Conservation (phyloP, 2,797 vertebrate species). For the Salmo trutta region DNA sequence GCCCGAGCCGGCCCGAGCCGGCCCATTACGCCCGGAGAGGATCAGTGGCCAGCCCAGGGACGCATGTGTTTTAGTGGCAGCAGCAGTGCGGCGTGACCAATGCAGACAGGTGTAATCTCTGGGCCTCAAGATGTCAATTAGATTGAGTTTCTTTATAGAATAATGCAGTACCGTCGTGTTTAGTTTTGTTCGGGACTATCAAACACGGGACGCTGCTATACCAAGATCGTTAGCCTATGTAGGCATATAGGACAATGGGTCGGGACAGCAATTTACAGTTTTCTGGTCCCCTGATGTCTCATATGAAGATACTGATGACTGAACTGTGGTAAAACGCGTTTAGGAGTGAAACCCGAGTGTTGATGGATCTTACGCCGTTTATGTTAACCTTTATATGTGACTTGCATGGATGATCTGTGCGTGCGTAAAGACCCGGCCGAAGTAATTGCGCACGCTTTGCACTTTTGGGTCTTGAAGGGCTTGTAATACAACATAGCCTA, state of each 20-base stretch:
- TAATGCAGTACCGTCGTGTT: too few species aligned
- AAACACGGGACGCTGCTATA: too few species aligned
- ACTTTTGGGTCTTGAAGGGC: too few species aligned
- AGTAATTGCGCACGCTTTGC: too few species aligned
- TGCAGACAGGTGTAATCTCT: not conserved
- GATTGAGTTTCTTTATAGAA: conserved; percentile 5
- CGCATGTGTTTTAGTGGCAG: not conserved
- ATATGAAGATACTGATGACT: not conserved
- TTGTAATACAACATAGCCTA: too few species aligned
- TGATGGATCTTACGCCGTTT: too few species aligned
- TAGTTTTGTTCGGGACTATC: not conserved
- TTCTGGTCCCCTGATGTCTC: not conserved
- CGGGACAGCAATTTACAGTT: not conserved
- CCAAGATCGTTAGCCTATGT: too few species aligned
- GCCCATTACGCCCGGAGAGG: not conserved
- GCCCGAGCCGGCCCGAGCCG: not conserved
- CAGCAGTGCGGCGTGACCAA: conserved; percentile 1
- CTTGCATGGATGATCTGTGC: too few species aligned
- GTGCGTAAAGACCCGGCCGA: too few species aligned
- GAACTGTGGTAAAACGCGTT: not conserved
- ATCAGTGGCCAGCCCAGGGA: too few species aligned
- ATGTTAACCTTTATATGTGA: too few species aligned
- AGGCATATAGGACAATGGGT: not conserved
- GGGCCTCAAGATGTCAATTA: not conserved
- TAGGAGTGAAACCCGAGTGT: too few species aligned